Evolutionary conservation across 2,113 vertebrate genomes (phyloP), one percentile per base, ranked within the genome.

Genomic region (Stigmatopora argus): DNA sequence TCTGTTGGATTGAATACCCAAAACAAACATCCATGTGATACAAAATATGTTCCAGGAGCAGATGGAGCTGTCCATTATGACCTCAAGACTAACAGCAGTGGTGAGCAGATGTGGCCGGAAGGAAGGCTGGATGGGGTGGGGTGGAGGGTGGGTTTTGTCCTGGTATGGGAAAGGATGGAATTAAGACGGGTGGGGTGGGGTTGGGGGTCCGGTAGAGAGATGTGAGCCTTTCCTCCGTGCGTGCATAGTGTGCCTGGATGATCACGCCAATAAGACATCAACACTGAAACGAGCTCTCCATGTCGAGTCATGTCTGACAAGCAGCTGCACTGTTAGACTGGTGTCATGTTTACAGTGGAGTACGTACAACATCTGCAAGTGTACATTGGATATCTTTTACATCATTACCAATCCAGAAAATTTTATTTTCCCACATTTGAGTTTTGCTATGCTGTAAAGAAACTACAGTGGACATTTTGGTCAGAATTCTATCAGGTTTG

Each of bases 71-170:
- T 83, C 78, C 76, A 65, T 86, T 86, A 82, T 58, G 66, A 72
- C 66, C 66, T 64, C 55, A 18, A 19, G 35, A 41, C 74, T 82
- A 77, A 65, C 81, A 83, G 84, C 81, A 83, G 83, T 77, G 76
- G 78, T 72, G 66, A 72, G 71, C 83, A 87, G 79, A 88, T 87
- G 86, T 81, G 77, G 78, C 83, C 83, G 75, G 73, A 79, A 80
- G 79, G 76, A 77, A 78, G 60, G 64, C 73, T 56, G 72, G 49
- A 13, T 21, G 59, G 7, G n/a, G 58, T 44, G 21, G 57, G 73
- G 69, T 65, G 72, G 75, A 67, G 67, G 70, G 72, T 62, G 71
- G 77, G 73, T 72, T 78, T 15, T 1, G 58, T 44, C 58, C 19
- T 19, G 58, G 58, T 34, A 59, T 59, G 23, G 10, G 48, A 51